Conservation (phyloP, 2,888 invertebrate genomes). For the Tyria jacobaeae region DNA sequence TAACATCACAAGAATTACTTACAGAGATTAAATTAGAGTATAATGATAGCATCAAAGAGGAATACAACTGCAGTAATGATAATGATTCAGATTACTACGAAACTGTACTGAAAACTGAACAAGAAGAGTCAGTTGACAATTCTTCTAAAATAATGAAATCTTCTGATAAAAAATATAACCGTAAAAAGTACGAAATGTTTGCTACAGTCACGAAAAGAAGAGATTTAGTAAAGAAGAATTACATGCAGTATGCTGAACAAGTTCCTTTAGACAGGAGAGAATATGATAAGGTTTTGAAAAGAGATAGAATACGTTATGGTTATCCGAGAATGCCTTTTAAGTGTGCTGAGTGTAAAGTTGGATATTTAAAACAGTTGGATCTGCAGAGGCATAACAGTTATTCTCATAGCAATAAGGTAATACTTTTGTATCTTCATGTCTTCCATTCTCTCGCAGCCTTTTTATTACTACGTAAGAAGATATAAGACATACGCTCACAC, state of each 20-base stretch:
- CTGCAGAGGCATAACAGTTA: constrained; percentile 53
- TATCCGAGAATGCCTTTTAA: constrained; percentile 8
- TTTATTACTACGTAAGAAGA: too few relatives aligned
- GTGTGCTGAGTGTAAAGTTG: constrained; percentile 37
- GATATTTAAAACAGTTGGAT: constrained; percentile 49
- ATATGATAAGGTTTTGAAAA: constrained; percentile 42
- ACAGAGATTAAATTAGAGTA: constrained; percentile 33
- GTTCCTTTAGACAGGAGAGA: constrained; percentile 46
- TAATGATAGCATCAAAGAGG: constrained; percentile 26
- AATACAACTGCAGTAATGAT: constrained; percentile 17
- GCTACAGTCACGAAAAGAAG: constrained; percentile 18
- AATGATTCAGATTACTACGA: constrained; percentile 25
- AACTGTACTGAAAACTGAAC: constrained; percentile 22
- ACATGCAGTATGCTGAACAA: constrained; percentile 27
- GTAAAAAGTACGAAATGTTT: constrained; percentile 14
- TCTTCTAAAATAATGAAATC: neutral
- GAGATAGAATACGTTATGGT: constrained; percentile 25
- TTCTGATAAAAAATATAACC: neutral
- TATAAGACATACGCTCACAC: too few relatives aligned
- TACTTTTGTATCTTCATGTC: constrained; percentile 5
- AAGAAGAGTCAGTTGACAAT: neutral
- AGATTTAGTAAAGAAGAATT: neutral
- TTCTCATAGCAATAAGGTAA: constrained; percentile 55
- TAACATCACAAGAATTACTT: constrained; percentile 7
- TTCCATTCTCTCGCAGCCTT: too few relatives aligned